Conservation (phyloP, 2,888 invertebrate genomes). For the Plebejus argus region DNA sequence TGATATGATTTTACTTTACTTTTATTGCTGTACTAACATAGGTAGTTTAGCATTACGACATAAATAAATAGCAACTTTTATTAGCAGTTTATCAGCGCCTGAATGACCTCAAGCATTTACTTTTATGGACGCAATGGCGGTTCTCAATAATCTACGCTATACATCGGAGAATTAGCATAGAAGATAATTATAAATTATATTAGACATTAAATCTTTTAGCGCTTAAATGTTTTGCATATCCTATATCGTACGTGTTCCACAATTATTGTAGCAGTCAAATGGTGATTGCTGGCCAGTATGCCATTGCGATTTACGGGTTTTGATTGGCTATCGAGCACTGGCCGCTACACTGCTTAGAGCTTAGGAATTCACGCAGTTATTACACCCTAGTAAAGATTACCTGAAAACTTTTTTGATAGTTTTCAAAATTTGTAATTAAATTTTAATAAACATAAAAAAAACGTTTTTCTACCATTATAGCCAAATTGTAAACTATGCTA, state of each 20-base stretch:
- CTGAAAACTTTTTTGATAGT: no score
- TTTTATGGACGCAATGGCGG: slow-evolving; percentile 11
- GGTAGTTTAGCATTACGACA: background rate
- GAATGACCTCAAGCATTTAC: background rate
- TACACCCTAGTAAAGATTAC: no score
- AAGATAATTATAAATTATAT: slow-evolving; percentile 18
- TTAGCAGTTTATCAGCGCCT: background rate
- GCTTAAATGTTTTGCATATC: background rate
- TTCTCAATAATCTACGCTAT: slow-evolving; percentile 1
- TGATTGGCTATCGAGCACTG: no score
- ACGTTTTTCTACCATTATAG: no score
- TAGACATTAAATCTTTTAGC: background rate
- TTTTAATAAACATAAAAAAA: background rate
- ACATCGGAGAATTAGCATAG: background rate
- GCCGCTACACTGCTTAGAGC: no score
- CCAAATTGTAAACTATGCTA: background rate
- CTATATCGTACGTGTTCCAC: background rate
- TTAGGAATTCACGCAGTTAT: background rate
- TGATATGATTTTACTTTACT: background rate
- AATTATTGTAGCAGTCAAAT: background rate
- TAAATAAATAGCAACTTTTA: slow-evolving; percentile 2
- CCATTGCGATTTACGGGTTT: background rate
- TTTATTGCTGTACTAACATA: background rate
- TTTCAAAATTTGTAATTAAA: background rate
- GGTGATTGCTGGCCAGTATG: background rate